Base-by-base conservation (phyloP, 2,888 invertebrate genomes). In the Stenolophus ochropezus region DNA sequence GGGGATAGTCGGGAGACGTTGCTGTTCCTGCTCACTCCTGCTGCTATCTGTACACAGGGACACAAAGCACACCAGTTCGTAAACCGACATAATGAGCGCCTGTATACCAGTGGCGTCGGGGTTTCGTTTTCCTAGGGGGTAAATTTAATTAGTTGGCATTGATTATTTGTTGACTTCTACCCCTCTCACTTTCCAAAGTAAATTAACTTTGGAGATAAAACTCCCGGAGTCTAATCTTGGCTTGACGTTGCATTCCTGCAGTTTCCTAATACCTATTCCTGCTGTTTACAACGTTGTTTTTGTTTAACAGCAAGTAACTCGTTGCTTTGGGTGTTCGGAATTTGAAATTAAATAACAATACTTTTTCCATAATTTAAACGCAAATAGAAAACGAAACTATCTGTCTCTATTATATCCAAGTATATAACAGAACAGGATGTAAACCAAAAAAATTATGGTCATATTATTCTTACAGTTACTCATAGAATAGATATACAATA, bases 31-130 rank as follows among this genome's bases (percentile, higher is more conserved):
- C 27, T 65, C n/a, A 20, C 20, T 74, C n/a, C 49, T 75, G 51
- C 27, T 33, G 75, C 56, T 75, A 75, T 75, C 75, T 75, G 51
- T 53, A 27, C 75, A 58, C 42, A 6, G 49, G 65, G 56, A 81
- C 73, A 81, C 80, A 81, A 71, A 81, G 61, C 78, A 25, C 73
- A 27, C 25, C 65, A 81, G 73, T 81, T 73, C 80, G 74, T 81
- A 81, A 81, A 81, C 56, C 56, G 25, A 81, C 80, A 74, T 81
- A 81, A 80, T 80, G 80, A 80, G 80, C 8, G n/a, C 51, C 53
- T 76, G 58, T 58, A 47, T 71, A 27, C 5, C 73, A 73, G 73
- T 73, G 18, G 73, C 73, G 73, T n/a, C 18, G 14, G 33, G 20
- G 65, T 33, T 69, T 69, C 33, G 33, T 16, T 69, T 69, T 69